These are phyloP conservation scores for Diprion similis DNA, from an alignment of 1,140 invertebrate genomes.

Conservation along the genomic window DNA sequence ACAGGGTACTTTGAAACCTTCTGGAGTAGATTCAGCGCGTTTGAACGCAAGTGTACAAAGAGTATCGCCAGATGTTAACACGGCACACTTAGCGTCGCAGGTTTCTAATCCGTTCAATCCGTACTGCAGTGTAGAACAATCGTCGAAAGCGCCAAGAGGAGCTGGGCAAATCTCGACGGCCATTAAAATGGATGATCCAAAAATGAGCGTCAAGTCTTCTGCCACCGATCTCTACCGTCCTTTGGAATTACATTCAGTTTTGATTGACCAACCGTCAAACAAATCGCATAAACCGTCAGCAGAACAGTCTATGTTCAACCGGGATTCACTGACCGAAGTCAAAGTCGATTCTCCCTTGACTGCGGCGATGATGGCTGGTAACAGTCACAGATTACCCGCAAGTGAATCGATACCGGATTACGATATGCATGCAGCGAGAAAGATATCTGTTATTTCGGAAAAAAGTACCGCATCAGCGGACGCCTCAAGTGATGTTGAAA, in stretches of 20 bases:
- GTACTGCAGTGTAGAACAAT: background rate
- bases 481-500: slow-evolving; percentile 25
- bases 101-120: background rate
- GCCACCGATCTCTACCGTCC: background rate
- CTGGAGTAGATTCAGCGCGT: too few species aligned
- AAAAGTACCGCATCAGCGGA: background rate
- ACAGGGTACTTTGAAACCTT: too few species aligned
- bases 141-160: background rate
- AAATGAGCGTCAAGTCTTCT: background rate
- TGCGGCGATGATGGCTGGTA: slow-evolving; percentile 16
- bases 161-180: background rate
- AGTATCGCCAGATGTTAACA: too few species aligned
- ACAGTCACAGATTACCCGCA: background rate
- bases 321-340: background rate
- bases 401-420: background rate
- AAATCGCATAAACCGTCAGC: background rate
- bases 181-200: background rate
- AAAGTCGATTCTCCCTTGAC: background rate
- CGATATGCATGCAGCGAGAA: background rate
- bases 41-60: too few species aligned
- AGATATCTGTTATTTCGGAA: background rate
- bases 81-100: background rate
- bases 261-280: background rate
- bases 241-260: background rate
- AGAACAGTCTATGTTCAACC: background rate